Conservation (phyloP, 2,888 invertebrate species). For the Ormyrus thymus region DNA sequence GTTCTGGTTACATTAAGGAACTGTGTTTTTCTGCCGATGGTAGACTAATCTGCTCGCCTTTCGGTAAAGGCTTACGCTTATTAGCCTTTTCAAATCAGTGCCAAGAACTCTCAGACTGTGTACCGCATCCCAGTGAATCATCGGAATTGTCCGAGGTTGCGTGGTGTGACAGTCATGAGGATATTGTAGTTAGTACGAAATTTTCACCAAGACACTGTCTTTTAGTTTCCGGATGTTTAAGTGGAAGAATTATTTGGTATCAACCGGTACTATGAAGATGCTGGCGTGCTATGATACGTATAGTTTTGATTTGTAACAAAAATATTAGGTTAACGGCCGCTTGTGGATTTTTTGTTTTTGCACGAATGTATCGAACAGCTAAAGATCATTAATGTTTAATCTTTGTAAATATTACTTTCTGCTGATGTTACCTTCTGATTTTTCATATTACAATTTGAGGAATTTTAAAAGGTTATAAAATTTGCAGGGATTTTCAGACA, state of each 20-base stretch:
- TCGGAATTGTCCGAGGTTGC: constrained; percentile 81
- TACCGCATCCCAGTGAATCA: constrained; percentile 76
- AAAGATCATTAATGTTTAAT: too few species aligned
- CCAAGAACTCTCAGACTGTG: constrained; percentile 85
- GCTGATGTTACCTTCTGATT: constrained; percentile 24
- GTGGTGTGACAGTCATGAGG: constrained; percentile 84
- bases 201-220: constrained; percentile 92
- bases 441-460: background rate
- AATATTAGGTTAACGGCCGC: background rate
- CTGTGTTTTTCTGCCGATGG: constrained; percentile 94
- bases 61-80: constrained; percentile 89
- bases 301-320: constrained; percentile 33
- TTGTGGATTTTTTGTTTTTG: constrained; percentile 38
- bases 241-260: constrained; percentile 93
- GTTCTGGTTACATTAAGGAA: constrained; percentile 94
- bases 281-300: constrained; percentile 14
- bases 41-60: constrained; percentile 92
- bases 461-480: background rate
- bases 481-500: constrained; percentile 18
- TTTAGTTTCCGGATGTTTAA: constrained; percentile 92
- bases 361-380: too few species aligned
- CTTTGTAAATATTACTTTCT: too few species aligned
- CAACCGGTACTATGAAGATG: constrained; percentile 80
- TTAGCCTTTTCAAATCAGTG: constrained; percentile 87
- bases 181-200: constrained; percentile 91